A percentile compares a stretch with the other conserved stretches of the same genome.
These are phyloP conservation scores for Pyrrhura leucotis DNA, from an alignment of 2,797 vertebrate genomes.

Conservation along the genomic window DNA sequence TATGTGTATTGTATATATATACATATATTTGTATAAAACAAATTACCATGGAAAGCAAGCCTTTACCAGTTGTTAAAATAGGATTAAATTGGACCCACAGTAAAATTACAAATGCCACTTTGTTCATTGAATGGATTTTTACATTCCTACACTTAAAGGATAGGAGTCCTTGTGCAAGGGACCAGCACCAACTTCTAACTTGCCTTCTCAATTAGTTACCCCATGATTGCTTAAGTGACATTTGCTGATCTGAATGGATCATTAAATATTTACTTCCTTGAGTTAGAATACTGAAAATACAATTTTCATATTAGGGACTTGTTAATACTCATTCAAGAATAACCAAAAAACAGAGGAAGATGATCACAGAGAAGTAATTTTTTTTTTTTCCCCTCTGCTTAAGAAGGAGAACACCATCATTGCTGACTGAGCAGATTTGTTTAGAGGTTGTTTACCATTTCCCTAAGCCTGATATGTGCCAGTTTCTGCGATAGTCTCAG, in stretches of 20 bases:
- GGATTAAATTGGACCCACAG: not conserved
- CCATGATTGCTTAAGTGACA: not conserved
- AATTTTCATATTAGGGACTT: not conserved
- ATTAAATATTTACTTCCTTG: not conserved
- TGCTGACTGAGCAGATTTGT: not conserved
- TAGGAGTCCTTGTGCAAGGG: not conserved
- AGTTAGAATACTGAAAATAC: not conserved
- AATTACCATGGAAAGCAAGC: not conserved
- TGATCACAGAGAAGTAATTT: not conserved
- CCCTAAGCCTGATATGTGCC: not conserved
- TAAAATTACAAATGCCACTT: not conserved
- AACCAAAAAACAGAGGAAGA: not conserved
- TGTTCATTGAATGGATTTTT: not conserved
- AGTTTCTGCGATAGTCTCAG: not conserved
- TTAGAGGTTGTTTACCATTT: not conserved
- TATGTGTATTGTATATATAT: not conserved
- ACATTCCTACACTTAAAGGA: not conserved
- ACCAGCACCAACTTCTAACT: not conserved
- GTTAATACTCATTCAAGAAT: not conserved
- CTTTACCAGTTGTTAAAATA: not conserved
- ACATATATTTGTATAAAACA: not conserved
- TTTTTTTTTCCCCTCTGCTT: not conserved
- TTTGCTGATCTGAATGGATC: not conserved
- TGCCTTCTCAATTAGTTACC: not conserved
- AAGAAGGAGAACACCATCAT: not conserved